These are phyloP conservation scores for Sardina pilchardus DNA, from an alignment of 2,113 vertebrate genomes.

Conservation along the genomic window DNA sequence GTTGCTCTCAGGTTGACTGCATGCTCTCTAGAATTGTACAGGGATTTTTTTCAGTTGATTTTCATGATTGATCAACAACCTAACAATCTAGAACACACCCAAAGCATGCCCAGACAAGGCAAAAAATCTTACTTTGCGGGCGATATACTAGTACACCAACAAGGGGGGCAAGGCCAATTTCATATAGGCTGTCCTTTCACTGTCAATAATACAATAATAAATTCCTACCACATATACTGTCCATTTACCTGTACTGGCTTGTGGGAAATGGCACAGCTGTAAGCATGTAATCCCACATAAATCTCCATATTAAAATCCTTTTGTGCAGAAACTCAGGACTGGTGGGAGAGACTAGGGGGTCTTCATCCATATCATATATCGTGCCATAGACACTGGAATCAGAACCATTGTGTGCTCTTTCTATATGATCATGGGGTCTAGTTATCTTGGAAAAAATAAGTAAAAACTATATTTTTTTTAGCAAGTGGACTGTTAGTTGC, in stretches of 20 bases:
- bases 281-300: not conserved
- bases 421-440: not conserved
- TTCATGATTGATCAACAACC: no score
- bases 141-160: no score
- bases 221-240: no score
- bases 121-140: no score
- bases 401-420: not conserved
- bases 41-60: no score
- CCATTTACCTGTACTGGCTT: not conserved
- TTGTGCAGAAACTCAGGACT: not conserved
- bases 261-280: not conserved
- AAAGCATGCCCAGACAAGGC: no score
- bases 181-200: not conserved
- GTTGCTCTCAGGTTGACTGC: no score
- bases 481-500: not conserved
- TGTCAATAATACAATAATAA: not conserved
- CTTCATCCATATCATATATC: not conserved
- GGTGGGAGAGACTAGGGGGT: not conserved
- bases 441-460: not conserved
- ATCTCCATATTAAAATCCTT: not conserved
- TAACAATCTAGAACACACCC: no score
- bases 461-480: not conserved
- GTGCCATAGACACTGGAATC: not conserved
- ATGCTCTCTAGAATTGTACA: no score
- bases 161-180: no score